phyloP scores from a whole-genome alignment of 2,797 vertebrate genomes.

The Coilia nasus region DNA sequence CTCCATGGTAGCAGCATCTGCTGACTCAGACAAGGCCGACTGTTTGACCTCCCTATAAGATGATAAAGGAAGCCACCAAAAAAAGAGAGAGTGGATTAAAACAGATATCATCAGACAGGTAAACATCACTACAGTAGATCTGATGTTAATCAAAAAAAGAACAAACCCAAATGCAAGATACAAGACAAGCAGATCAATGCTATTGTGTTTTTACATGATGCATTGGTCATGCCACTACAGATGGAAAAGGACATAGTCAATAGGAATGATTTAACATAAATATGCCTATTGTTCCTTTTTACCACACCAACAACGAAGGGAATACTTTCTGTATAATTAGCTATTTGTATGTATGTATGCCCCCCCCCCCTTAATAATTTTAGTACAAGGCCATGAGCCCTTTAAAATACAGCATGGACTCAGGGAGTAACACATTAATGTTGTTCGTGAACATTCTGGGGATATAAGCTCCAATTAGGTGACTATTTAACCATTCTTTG shows the following conservation, averaged over 20 bases:
- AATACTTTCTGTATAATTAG: background rate
- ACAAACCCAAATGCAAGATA: background rate
- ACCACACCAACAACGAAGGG: background rate
- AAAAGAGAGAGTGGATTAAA: background rate
- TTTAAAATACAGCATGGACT: background rate
- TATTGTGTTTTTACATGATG: background rate
- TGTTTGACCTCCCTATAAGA: constrained; percentile 71
- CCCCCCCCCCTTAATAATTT: background rate
- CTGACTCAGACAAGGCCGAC: constrained; percentile 68
- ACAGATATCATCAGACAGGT: background rate
- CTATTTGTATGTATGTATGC: background rate
- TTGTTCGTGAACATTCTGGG: background rate
- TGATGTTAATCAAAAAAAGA: background rate
- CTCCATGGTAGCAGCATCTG: constrained; percentile 73
- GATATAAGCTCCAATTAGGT: background rate
- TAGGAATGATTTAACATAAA: background rate
- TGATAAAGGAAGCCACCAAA: background rate
- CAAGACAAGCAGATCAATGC: background rate
- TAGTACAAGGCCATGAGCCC: background rate
- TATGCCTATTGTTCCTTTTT: background rate
- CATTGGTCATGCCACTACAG: background rate
- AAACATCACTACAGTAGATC: too few species aligned
- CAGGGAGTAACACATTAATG: background rate
- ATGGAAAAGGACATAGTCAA: background rate
- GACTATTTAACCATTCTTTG: too few species aligned